Base-by-base conservation (phyloP, 1,140 invertebrate genomes). In the Uloborus diversus region DNA sequence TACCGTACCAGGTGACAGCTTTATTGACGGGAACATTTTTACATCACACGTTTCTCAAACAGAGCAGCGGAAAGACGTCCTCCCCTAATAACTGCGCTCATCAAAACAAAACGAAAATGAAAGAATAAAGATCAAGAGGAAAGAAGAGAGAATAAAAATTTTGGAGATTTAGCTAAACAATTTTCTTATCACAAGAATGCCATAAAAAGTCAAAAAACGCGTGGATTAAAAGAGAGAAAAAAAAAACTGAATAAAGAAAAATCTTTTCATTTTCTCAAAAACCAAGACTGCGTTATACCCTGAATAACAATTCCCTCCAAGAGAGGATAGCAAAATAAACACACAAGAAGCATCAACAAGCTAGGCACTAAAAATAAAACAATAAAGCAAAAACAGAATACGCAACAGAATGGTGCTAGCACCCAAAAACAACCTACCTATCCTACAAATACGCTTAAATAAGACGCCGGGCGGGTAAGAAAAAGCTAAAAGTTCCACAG, bases 1-100 rank as follows among this genome's bases (percentile, higher is more conserved):
- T 62, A 64, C 68, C 71, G 9, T 14, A 33, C 17, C 61, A 75
- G 57, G 71, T 75, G 71, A 75, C 71, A 75, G 71, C 57, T 75
- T 75, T 75, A 75, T 75, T 75, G 71, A 75, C 57, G 71, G 57
- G 59, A 75, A 75, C 71, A 75, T 64, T 64, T 75, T 75, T 64
- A 61, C 69, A 57, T 73, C 69, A 73, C 51, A 32, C 14, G 28
- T n/a, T 4, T n/a, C n/a, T 14, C 49, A 65, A 49, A 70, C 35
- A 73, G 56, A 27, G 51, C 35, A 2, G 32, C 57, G 56, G 56
- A 14, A 33, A n/a, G n/a, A 28, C 56, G 25, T 59, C 51, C 23
- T 20, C 7, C 23, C 20, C 7, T 20, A 17, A 53, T 53, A 17
- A 53, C 51, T 23, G 51, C 51, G 23, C 51, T 17, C 51, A 56